A percentile compares a stretch with the other conserved stretches of the same genome.
Evolutionary conservation across 2,113 vertebrate species (phyloP).

Genomic region (Dunckerocampus dactyliophorus): DNA sequence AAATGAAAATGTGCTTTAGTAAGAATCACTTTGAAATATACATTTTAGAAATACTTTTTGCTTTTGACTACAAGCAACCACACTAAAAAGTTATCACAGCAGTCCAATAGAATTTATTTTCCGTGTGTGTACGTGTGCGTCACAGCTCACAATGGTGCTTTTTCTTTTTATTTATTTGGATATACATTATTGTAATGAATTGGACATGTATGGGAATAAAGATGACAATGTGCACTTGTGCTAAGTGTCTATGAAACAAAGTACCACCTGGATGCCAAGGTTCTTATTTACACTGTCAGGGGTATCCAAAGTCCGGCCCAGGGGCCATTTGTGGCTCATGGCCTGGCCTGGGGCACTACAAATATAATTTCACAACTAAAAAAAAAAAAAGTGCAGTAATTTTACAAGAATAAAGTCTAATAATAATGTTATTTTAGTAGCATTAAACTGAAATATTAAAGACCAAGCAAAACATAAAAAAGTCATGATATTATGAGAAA

Average conservation of each 20-base stretch:
- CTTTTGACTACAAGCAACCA: slow-evolving; percentile 3
- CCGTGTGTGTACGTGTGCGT: slow-evolving; percentile 2
- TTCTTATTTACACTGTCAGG: not conserved
- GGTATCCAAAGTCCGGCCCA: too few relatives aligned
- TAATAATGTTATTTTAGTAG: not conserved
- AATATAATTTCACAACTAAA: not conserved
- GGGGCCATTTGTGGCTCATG: too few relatives aligned
- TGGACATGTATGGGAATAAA: slow-evolving; percentile 57
- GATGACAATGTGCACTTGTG: slow-evolving; percentile 20
- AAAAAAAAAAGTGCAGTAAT: not conserved
- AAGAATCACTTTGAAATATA: slow-evolving; percentile 14
- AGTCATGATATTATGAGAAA: not conserved
- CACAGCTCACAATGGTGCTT: slow-evolving; percentile 36
- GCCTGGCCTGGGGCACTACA: too few relatives aligned
- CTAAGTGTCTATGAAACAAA: not conserved
- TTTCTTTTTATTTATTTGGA: slow-evolving; percentile 60
- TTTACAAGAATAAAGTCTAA: too few relatives aligned
- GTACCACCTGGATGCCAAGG: not conserved
- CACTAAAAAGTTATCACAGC: not conserved
- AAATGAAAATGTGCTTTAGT: slow-evolving; percentile 28
- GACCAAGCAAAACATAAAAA: not conserved
- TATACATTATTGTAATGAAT: slow-evolving; percentile 56
- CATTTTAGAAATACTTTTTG: slow-evolving; percentile 27
- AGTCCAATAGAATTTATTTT: slow-evolving; percentile 23
- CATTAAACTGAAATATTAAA: not conserved